These are phyloP conservation scores for Agrochola lota DNA, from an alignment of 2,888 invertebrate species.

Conservation along the genomic window DNA sequence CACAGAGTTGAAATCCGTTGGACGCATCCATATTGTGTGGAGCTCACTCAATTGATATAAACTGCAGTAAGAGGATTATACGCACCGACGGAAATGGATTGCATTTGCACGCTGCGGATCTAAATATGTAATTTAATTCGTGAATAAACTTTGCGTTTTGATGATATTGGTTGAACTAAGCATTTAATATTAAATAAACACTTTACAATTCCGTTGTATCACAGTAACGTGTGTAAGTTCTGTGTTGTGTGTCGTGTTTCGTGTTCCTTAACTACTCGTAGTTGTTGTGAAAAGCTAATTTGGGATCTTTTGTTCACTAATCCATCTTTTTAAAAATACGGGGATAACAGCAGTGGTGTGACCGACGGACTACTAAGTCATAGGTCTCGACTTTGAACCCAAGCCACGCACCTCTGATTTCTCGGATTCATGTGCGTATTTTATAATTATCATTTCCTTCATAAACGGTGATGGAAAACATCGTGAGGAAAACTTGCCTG, in stretches of 20 bases:
- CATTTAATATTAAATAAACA: not conserved
- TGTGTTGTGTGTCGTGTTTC: too few relatives aligned
- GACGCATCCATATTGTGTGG: conserved; percentile 39
- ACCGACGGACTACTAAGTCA: too few relatives aligned
- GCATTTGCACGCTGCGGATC: conserved; percentile 12
- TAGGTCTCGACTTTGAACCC: too few relatives aligned
- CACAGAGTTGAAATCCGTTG: conserved; percentile 2
- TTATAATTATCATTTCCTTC: too few relatives aligned
- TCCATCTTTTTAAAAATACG: not conserved
- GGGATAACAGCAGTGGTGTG: not conserved
- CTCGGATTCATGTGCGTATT: too few relatives aligned
- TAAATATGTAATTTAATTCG: conserved; percentile 51
- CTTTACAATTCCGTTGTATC: not conserved
- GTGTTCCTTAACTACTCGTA: not conserved
- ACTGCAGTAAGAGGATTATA: conserved; percentile 63
- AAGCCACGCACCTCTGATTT: too few relatives aligned
- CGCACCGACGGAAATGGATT: conserved; percentile 29
- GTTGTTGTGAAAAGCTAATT: not conserved
- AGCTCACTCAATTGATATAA: conserved; percentile 54
- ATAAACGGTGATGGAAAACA: too few relatives aligned
- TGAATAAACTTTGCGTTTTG: conserved; percentile 16
- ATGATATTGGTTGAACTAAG: conserved; percentile 3
- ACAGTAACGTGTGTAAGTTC: not conserved
- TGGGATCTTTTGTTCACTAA: not conserved
- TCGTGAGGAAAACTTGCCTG: too few relatives aligned